These are phyloP conservation scores for Capromys pilorides DNA, from an alignment of 2,797 vertebrate species.

Conservation along the genomic window DNA sequence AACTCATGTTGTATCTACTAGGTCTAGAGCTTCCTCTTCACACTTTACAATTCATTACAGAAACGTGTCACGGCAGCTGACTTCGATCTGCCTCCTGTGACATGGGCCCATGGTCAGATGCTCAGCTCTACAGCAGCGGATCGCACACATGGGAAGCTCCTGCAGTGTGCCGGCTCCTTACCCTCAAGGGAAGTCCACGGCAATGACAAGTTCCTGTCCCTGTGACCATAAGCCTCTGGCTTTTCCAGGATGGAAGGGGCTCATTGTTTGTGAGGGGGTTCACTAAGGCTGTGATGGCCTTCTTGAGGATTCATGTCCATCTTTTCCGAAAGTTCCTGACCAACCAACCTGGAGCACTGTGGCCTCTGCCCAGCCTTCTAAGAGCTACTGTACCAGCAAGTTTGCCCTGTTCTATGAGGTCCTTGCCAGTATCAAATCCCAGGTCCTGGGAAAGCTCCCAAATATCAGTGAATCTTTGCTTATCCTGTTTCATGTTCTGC, in stretches of 20 bases:
- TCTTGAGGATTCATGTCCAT: background rate
- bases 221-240: background rate
- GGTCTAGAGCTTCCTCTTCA: background rate
- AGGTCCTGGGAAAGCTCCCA: background rate
- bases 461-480: background rate
- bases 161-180: background rate
- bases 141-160: background rate
- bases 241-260: background rate
- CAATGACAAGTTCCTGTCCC: background rate
- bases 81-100: background rate
- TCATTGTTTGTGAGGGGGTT: background rate
- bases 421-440: background rate
- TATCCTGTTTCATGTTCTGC: slow-evolving; percentile 1
- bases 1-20: background rate
- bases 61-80: background rate
- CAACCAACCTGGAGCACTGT: background rate
- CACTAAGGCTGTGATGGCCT: background rate
- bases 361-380: background rate
- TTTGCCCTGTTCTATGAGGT: background rate
- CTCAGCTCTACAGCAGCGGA: background rate
- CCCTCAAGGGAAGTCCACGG: background rate
- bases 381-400: background rate
- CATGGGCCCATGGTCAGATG: background rate
- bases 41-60: background rate
- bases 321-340: background rate